Evolutionary conservation across 2,797 vertebrate species (phyloP).

Genomic region (Linurgus olivaceus): DNA sequence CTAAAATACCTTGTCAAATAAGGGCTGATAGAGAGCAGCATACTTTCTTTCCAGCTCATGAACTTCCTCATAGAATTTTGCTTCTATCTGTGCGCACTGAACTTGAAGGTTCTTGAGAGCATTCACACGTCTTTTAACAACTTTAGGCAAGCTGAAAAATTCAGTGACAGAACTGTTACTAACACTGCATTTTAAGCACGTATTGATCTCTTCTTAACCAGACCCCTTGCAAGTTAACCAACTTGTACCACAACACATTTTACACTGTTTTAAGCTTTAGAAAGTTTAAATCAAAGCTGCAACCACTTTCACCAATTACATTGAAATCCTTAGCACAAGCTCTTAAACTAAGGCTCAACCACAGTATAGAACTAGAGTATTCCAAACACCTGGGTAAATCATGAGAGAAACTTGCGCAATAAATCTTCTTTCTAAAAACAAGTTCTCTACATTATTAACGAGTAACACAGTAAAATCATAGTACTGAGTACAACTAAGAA

Average conservation of each 20-base stretch:
- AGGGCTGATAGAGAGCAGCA: constrained; percentile 94
- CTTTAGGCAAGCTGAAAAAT: constrained; percentile 90
- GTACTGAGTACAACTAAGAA: background rate
- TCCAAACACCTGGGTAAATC: background rate
- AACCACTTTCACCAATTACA: background rate
- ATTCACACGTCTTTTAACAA: constrained; percentile 97
- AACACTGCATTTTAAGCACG: background rate
- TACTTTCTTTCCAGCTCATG: constrained; percentile 98
- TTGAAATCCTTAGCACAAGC: background rate
- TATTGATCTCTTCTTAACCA: background rate
- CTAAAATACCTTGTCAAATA: constrained; percentile 93
- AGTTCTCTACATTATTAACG: background rate
- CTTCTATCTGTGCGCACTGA: constrained; percentile 97
- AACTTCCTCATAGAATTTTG: constrained; percentile 98
- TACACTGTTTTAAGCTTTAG: background rate
- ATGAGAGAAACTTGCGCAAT: background rate
- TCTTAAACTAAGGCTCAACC: background rate
- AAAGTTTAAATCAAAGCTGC: background rate
- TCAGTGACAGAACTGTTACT: constrained; percentile 14
- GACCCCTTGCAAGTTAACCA: background rate
- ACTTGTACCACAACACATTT: background rate
- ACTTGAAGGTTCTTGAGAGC: constrained; percentile 99
- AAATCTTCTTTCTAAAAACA: background rate
- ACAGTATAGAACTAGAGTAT: background rate
- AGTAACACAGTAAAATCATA: background rate